Evolutionary conservation across 2,888 invertebrate species (phyloP), one percentile per base, ranked within the genome.

Genomic region (Clepsis dumicolana): DNA sequence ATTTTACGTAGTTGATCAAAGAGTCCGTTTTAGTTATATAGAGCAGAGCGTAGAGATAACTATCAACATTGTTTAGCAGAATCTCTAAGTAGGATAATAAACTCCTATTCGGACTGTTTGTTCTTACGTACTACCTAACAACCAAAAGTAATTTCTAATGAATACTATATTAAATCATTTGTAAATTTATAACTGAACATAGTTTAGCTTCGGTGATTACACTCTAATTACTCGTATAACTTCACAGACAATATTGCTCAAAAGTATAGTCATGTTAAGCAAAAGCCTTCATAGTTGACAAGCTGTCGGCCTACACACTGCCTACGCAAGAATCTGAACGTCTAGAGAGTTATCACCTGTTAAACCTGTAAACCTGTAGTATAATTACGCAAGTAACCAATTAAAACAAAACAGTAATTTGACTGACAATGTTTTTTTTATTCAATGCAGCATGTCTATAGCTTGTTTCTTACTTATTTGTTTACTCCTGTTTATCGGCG

Each of bases 361-460:
- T 61, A 56, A 16, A 60, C 44, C 32, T 2, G 53, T 25, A 64
- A 50, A 35, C 16, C 59, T 44, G 52, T 71, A 71, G 62, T 64
- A 48, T 4, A 38, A 38, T 57, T 52, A 32, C 38, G 24, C 48
- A 70, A 60, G 50, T 27, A 59, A 70, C 64, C 24, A 44, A 66
- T 18, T 69, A 62, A 65, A 53, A 35, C 21, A 67, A 38, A 50
- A n/a, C 65, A 63, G 24, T 53, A 70, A 63, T 67, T 71, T 68
- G 54, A 57, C 62, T 41, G 50, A 71, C 72, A 71, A 73, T 73
- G 74, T 77, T 77, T 73, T 76, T 82, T 85, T 84, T 25, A 80
- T 84, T 87, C 83, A 81, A 83, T 82, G 88, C 90, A 83, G 92
- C 92, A 92, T 92, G 92, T 78, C 70, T 80, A 76, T 76, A 77